Evolutionary conservation across 1,140 invertebrate species (phyloP).

Genomic region (honey bee (Apis mellifera)): Amel_HAv3.1 CM009941.2:14802501-14803000

Average conservation of each 20-base stretch:
- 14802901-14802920: slow-evolving; percentile 49
- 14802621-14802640: slow-evolving; percentile 70
- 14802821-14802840: slow-evolving; percentile 72
- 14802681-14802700: slow-evolving; percentile 7
- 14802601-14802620: slow-evolving; percentile 68
- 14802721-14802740: slow-evolving; percentile 23
- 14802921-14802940: slow-evolving; percentile 34
- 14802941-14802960: slow-evolving; percentile 11
- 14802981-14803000: neutral
- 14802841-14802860: slow-evolving; percentile 68
- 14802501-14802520: neutral
- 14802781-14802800: slow-evolving; percentile 78
- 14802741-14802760: slow-evolving; percentile 54
- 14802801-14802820: slow-evolving; percentile 80
- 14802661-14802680: slow-evolving; percentile 16
- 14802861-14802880: slow-evolving; percentile 51
- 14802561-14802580: slow-evolving; percentile 41
- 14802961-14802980: neutral
- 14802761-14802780: slow-evolving; percentile 65
- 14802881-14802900: slow-evolving; percentile 67
- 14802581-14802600: slow-evolving; percentile 65
- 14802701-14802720: slow-evolving; percentile 23
- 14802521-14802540: slow-evolving; percentile 1
- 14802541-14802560: slow-evolving; percentile 47
- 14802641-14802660: slow-evolving; percentile 58